These are phyloP conservation scores for Heliconius melpomene DNA, from an alignment of 1,140 invertebrate species.

Conservation along the genomic window DNA sequence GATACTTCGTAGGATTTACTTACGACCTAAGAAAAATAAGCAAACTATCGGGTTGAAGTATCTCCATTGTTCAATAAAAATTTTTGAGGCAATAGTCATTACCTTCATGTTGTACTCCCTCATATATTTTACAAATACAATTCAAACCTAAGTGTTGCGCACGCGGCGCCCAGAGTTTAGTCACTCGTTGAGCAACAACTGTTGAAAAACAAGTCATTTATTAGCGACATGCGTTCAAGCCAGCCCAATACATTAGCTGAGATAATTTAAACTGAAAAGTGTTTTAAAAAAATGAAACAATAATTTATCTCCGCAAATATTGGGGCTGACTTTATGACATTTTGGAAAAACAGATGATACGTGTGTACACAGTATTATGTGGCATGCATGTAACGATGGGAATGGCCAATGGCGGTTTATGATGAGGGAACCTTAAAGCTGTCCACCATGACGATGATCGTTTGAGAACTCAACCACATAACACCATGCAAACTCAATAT, in stretches of 20 bases:
- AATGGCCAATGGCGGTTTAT: constrained; percentile 12
- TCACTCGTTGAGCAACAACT: constrained; percentile 80
- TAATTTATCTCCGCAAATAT: constrained; percentile 62
- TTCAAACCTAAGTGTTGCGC: constrained; percentile 79
- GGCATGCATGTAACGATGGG: constrained; percentile 55
- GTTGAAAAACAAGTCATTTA: constrained; percentile 81
- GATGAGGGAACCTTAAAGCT: constrained; percentile 23
- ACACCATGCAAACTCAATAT: constrained; percentile 67
- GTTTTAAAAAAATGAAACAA: neutral
- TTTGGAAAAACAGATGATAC: constrained; percentile 54
- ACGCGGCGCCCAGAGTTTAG: constrained; percentile 79
- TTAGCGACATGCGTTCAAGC: constrained; percentile 78
- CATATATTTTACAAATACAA: constrained; percentile 78
- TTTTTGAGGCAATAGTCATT: constrained; percentile 74
- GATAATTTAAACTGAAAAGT: constrained; percentile 22
- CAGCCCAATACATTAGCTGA: constrained; percentile 66
- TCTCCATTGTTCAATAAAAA: constrained; percentile 68
- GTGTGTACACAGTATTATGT: constrained; percentile 74
- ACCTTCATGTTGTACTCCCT: constrained; percentile 78
- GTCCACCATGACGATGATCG: constrained; percentile 26
- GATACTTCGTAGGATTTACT: constrained; percentile 49
- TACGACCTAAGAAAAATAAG: constrained; percentile 27
- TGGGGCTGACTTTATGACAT: constrained; percentile 73
- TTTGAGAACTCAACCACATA: constrained; percentile 65
- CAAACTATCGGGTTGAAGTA: constrained; percentile 47